Base-by-base conservation (phyloP, 2,888 invertebrate genomes). In the Cryptocheilus praepositus region DNA sequence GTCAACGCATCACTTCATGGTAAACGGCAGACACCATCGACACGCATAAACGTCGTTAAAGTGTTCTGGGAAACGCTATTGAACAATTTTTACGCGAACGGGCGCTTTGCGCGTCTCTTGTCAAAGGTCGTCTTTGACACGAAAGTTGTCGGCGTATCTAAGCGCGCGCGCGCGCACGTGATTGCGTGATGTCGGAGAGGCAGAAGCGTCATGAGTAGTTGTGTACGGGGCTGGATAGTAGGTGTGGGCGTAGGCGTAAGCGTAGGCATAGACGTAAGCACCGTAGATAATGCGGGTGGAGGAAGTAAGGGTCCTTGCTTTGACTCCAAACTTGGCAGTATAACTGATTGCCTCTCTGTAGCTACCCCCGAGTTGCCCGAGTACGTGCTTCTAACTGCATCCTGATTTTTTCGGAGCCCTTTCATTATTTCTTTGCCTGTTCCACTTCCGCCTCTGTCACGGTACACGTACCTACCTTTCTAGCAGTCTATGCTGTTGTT, bases 251-350 rank as follows among this genome's bases (percentile, higher is more conserved):
- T 36, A 51, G 45, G 44, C 51, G 64, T 71, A 71, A 68, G 74
- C 53, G 70, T 60, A 57, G 69, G 71, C 67, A 65, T 62, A 65
- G 71, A 63, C 58, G 70, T 67, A 65, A 74, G 75, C 74, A 61
- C 54, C 67, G 59, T 63, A 76, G 72, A 73, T 70, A 76, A 81
- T 82, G 80, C 77, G 82, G 78, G 80, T 70, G 81, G 36, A 36
- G 36, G 36, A 75, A 74, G 84, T 75, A 83, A 87, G 86, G 84
- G 85, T 83, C 84, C 86, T 87, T 85, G 85, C 87, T 87, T 87
- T 87, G 86, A 87, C 84, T 85, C 81, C 75, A 80, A 81, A 79
- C 80, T 82, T 77, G 75, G 70, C 73, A 81, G 78, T 83, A 82
- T 82, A 80, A 81, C 83, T 85, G 84, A 85, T 84, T 84, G 79